A percentile compares a stretch with the other conserved stretches of the same genome.
Conservation (phyloP, 2,113 vertebrate species). For the Cyanistes caeruleus region DNA sequence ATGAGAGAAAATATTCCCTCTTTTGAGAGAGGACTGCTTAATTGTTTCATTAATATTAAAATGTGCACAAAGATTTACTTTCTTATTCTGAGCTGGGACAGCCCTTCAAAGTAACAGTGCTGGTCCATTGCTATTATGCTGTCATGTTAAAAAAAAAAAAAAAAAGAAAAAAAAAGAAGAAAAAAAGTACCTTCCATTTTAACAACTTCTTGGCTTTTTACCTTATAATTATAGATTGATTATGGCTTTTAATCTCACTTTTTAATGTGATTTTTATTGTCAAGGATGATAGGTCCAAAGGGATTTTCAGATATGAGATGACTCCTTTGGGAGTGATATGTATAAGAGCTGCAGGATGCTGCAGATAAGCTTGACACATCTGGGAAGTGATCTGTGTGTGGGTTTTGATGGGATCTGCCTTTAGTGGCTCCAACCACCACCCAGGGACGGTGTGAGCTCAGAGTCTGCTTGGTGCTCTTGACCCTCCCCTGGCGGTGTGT, state of each 20-base stretch:
- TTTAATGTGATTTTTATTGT: neutral
- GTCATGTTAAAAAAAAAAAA: neutral
- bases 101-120: conserved; percentile 4
- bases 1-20: neutral
- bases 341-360: neutral
- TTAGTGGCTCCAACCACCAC: neutral
- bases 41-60: conserved; percentile 42
- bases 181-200: neutral
- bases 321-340: neutral
- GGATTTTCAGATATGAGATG: neutral
- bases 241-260: conserved; percentile 9
- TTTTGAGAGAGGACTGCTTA: neutral
- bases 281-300: neutral
- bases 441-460: neutral
- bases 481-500: neutral
- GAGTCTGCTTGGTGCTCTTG: neutral
- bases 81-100: conserved; percentile 29
- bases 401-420: neutral
- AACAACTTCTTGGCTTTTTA: conserved; percentile 45
- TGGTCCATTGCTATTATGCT: conserved; percentile 40
- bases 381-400: neutral
- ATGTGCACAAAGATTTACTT: neutral
- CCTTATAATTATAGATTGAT: conserved; percentile 15
- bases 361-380: neutral
- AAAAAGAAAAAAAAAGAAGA: neutral